Evolutionary conservation across 1,140 invertebrate genomes (phyloP), one percentile per base, ranked within the genome.

Genomic region (Drosophila kanapiae): DNA sequence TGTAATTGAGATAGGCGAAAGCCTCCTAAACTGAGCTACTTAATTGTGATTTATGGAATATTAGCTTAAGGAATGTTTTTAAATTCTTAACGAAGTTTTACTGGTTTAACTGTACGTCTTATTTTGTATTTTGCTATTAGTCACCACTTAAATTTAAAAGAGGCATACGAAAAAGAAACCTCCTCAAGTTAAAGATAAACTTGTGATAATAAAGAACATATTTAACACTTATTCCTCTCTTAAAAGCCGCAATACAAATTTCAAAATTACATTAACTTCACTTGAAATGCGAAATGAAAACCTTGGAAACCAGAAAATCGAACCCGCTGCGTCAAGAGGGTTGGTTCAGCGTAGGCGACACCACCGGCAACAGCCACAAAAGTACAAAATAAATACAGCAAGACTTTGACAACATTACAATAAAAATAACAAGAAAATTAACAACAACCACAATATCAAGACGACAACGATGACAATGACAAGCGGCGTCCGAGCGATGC

Each of bases 401-500:
- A 51, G 6, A 35, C n/a, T 11, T 18, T 9, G 23, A 63, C 23
- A 48, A 68, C 38, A 31, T 53, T 53, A 53, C 49, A 58, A 42
- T 9, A 59, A 42, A 47, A 29, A 38, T 11, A 47, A 38, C 16
- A 40, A 33, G 27, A 68, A 51, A 42, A 51, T 37, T 8, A 35
- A 56, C 51, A 53, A 61, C 31, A 58, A 64, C 33, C 13, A 56
- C 16, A 64, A 33, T 11, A 37, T 13, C n/a, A 18, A 16, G 9
- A 31, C 49, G 11, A 57, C 49, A 56, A 47, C 47, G 65, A 83
- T 83, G 84, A 88, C 84, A 88, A 88, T 87, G 83, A 87, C 75
- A 76, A 86, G 83, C 83, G 80, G 83, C 83, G 83, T 83, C 79
- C 83, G 70, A 87, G 33, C 84, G 84, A 83, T 74, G 83, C 76